These are phyloP conservation scores for Brassicogethes aeneus DNA, from an alignment of 2,888 invertebrate species.

Conservation along the genomic window DNA sequence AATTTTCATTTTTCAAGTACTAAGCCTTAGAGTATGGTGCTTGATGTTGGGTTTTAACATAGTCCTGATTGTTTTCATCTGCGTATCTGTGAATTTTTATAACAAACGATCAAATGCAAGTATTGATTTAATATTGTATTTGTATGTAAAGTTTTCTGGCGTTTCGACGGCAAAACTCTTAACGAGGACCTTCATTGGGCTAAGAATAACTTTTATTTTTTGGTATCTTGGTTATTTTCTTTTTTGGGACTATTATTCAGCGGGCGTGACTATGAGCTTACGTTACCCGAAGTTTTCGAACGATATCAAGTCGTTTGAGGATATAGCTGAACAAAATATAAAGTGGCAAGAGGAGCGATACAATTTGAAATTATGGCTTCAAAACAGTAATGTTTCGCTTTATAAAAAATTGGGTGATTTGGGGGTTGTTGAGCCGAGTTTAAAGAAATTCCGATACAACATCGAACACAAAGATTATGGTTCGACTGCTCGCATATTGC, in stretches of 20 bases:
- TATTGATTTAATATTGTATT: too few relatives aligned
- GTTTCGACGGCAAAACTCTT: too few relatives aligned
- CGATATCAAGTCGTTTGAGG: not conserved
- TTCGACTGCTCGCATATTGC: conserved; percentile 16
- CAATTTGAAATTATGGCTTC: not conserved
- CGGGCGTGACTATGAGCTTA: not conserved
- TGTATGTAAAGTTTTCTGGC: too few relatives aligned
- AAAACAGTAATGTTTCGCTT: not conserved
- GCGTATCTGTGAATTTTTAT: too few relatives aligned
- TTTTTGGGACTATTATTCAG: not conserved
- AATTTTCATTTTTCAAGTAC: conserved; percentile 16
- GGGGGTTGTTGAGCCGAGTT: not conserved
- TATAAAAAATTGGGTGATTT: not conserved
- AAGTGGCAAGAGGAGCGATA: not conserved
- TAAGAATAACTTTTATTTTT: too few relatives aligned
- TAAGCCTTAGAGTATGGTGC: conserved; percentile 9
- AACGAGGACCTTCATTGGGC: too few relatives aligned
- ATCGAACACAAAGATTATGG: conserved; percentile 8
- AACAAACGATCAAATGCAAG: too few relatives aligned
- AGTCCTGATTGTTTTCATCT: too few relatives aligned
- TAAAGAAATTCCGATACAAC: not conserved
- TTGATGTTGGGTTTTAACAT: too few relatives aligned
- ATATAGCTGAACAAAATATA: not conserved
- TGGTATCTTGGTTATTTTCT: too few relatives aligned
- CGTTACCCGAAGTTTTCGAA: not conserved